A percentile compares a stretch with the other conserved stretches of the same genome.
These are phyloP conservation scores for Leucopsar rothschildi DNA, from an alignment of 2,113 vertebrate genomes.

Conservation along the genomic window DNA sequence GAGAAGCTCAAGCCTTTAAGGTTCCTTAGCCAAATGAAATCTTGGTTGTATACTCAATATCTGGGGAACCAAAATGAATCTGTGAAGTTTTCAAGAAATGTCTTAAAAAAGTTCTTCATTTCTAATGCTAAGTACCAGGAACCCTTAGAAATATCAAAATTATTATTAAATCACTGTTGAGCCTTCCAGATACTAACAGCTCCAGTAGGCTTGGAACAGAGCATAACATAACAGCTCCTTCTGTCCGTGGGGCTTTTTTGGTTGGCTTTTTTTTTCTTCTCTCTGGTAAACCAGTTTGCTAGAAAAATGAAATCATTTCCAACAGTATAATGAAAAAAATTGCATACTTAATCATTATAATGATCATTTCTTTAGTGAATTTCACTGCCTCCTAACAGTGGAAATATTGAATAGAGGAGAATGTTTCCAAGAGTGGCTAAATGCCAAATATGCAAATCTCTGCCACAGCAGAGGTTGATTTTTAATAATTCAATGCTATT, in stretches of 20 bases:
- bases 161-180: neutral
- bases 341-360: neutral
- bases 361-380: neutral
- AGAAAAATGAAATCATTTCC: neutral
- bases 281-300: neutral
- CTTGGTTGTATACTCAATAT: neutral
- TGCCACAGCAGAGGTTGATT: neutral
- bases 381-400: neutral
- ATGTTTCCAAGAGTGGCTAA: neutral
- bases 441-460: neutral
- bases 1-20: neutral
- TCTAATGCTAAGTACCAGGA: neutral
- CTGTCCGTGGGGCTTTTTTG: neutral
- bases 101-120: neutral
- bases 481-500: neutral
- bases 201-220: neutral
- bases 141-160: neutral
- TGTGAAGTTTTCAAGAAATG: neutral
- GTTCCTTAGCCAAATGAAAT: neutral
- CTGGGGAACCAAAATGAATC: neutral
- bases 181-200: neutral
- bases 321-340: neutral
- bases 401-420: conserved; percentile 3
- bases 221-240: neutral
- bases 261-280: neutral